Evolutionary conservation across 2,113 vertebrate genomes (phyloP).

Genomic region (Cettia cetti): DNA sequence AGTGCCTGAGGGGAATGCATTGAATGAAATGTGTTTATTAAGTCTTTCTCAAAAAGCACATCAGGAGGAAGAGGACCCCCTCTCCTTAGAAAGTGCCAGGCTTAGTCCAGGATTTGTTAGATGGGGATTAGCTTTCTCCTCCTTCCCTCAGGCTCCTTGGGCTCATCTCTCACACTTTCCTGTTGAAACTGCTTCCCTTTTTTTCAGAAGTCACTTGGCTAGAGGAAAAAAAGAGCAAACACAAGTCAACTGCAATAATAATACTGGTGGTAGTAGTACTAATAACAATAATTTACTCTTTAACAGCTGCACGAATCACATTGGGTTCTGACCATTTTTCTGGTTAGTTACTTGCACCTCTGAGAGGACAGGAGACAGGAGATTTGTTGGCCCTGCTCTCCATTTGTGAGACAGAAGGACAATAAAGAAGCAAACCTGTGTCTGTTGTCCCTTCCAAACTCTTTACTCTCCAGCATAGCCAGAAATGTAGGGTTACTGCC

Average conservation of each 20-base stretch:
- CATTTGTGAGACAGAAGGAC: background rate
- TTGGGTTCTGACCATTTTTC: background rate
- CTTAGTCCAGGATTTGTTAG: background rate
- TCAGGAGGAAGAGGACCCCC: background rate
- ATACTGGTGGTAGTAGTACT: rapidly evolving
- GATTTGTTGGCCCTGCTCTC: background rate
- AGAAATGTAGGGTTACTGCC: background rate
- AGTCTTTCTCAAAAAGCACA: background rate
- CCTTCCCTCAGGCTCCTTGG: background rate
- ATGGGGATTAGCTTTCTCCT: background rate
- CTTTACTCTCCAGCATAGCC: background rate
- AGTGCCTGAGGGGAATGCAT: background rate
- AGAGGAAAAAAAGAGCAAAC: background rate
- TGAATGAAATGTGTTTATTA: background rate
- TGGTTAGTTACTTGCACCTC: background rate
- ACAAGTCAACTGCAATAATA: background rate
- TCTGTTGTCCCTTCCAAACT: background rate
- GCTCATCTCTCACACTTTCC: background rate
- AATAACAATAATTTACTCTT: background rate
- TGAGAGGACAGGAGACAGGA: background rate
- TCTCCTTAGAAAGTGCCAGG: background rate
- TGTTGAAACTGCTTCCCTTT: background rate
- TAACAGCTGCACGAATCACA: background rate
- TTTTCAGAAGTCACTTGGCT: background rate
- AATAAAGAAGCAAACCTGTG: background rate